These are phyloP conservation scores for Hirtodrosophila duncani DNA, from an alignment of 2,888 invertebrate species.

Conservation along the genomic window DNA sequence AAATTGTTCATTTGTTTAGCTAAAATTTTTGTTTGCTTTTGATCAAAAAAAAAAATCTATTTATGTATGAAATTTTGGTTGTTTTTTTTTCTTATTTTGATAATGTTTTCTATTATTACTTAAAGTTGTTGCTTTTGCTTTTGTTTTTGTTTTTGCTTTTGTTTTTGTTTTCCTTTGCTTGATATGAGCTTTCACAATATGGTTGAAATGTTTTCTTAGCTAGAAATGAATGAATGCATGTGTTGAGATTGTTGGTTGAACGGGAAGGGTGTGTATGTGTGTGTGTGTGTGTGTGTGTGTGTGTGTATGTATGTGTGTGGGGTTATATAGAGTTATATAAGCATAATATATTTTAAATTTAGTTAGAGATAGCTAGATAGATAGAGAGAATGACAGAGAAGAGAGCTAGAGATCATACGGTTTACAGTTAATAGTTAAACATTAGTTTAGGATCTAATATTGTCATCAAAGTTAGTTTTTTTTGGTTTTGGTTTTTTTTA, in stretches of 20 bases:
- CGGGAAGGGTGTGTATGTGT: neutral
- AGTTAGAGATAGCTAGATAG: too few relatives aligned
- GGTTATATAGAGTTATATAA: neutral
- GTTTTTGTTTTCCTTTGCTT: conserved; percentile 32
- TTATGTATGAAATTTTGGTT: conserved; percentile 29
- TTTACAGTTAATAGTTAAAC: conserved; percentile 23
- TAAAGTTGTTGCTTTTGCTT: conserved; percentile 10
- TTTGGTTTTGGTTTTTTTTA: neutral
- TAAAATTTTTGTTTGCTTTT: conserved; percentile 46
- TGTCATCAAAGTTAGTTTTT: conserved; percentile 67
- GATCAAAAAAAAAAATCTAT: conserved; percentile 40
- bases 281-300: conserved; percentile 10
- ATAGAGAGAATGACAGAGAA: neutral
- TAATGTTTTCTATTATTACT: conserved; percentile 5
- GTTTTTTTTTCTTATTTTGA: conserved; percentile 22
- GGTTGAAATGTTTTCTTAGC: conserved; percentile 25
- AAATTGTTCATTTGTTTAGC: conserved; percentile 58
- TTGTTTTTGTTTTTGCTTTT: conserved; percentile 32
- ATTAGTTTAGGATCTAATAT: conserved; percentile 63
- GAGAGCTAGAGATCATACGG: neutral
- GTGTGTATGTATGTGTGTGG: conserved; percentile 8
- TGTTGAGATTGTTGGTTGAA: conserved; percentile 1
- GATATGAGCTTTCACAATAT: conserved; percentile 70
- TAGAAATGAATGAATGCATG: too few relatives aligned
- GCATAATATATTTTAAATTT: neutral